Conservation (phyloP, 2,888 invertebrate species). For the Spicauda simplicius region DNA sequence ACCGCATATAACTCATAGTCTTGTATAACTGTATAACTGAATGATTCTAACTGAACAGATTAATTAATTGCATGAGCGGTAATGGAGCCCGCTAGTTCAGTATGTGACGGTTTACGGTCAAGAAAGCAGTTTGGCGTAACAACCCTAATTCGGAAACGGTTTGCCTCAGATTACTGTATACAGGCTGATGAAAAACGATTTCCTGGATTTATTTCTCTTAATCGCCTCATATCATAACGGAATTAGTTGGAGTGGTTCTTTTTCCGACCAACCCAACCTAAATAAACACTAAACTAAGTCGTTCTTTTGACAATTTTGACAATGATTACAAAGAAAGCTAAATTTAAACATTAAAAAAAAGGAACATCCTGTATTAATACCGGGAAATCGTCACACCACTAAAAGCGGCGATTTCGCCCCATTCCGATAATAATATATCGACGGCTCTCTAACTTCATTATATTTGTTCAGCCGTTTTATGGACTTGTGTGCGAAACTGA, state of each 20-base stretch:
- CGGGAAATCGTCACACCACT: constrained; percentile 1
- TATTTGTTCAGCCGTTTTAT: constrained; percentile 25
- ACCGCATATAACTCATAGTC: no score
- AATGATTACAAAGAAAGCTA: no score
- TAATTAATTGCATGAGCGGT: no score
- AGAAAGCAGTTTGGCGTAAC: constrained; percentile 21
- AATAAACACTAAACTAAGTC: no score
- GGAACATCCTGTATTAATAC: not conserved
- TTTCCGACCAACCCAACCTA: no score
- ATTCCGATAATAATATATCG: constrained; percentile 19
- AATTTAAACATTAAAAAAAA: not conserved
- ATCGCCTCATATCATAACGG: no score
- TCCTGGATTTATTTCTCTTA: no score
- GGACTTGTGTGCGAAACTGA: constrained; percentile 1
- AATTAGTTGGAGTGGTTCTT: no score
- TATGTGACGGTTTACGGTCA: constrained; percentile 14
- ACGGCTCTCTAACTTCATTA: constrained; percentile 20
- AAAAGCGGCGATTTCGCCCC: constrained; percentile 15
- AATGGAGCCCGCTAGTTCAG: no score
- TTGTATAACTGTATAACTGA: no score
- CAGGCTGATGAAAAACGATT: constrained; percentile 3
- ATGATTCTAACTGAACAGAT: no score
- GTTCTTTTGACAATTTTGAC: no score
- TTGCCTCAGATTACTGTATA: constrained; percentile 15
- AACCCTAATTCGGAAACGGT: constrained; percentile 26